A percentile compares a stretch with the other conserved stretches of the same genome.
Evolutionary conservation across 2,888 invertebrate genomes (phyloP).

Genomic region (Epirrhoe tristata): DNA sequence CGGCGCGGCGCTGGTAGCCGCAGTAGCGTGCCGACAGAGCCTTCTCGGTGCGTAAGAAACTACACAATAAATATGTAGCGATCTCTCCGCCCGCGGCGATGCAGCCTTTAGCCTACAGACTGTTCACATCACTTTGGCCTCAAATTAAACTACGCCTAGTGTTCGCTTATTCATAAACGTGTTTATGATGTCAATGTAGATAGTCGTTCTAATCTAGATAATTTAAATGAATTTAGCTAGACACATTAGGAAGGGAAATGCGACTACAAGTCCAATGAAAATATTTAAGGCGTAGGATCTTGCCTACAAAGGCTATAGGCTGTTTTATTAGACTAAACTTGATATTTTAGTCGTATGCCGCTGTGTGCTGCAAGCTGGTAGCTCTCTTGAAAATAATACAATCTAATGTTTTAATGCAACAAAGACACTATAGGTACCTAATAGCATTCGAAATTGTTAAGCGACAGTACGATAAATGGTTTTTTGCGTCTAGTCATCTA

Average conservation of each 20-base stretch:
- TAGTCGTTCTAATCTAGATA: constrained; percentile 18
- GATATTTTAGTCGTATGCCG: constrained; percentile 42
- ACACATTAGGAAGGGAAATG: constrained; percentile 19
- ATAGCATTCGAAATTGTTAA: constrained; percentile 54
- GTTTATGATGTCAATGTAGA: constrained; percentile 15
- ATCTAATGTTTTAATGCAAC: constrained; percentile 10
- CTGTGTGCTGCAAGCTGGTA: constrained; percentile 55
- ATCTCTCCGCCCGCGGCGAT: constrained; percentile 51
- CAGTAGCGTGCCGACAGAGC: constrained; percentile 91
- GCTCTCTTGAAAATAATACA: constrained; percentile 47
- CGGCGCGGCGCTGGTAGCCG: constrained; percentile 98
- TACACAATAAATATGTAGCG: constrained; percentile 33
- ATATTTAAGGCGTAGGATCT: constrained; percentile 37
- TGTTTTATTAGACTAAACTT: constrained; percentile 47
- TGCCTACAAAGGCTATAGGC: constrained; percentile 39
- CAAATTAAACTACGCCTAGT: constrained; percentile 20
- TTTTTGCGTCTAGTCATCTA: constrained; percentile 73
- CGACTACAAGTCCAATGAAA: constrained; percentile 40
- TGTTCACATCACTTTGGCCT: constrained; percentile 33
- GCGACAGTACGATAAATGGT: constrained; percentile 43
- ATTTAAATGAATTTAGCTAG: constrained; percentile 32
- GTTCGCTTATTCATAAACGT: constrained; percentile 26
- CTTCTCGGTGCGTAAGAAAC: constrained; percentile 52
- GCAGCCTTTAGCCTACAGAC: constrained; percentile 44
- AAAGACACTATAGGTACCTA: too few species aligned